Evolutionary conservation across 2,888 invertebrate genomes (phyloP), one percentile per base, ranked within the genome.

Genomic region (Caenorhabditis becei): DNA sequence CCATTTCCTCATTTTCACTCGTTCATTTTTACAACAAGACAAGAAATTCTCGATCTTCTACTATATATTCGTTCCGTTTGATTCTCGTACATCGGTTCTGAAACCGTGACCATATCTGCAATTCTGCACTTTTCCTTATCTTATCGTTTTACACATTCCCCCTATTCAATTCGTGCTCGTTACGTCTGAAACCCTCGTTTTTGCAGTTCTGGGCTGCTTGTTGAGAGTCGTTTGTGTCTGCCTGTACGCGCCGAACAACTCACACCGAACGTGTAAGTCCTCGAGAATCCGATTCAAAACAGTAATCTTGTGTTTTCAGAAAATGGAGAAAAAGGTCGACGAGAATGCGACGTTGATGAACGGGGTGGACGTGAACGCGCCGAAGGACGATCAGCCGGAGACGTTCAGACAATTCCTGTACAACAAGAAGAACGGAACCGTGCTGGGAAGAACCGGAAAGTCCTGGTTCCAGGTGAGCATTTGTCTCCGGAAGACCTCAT

Each of bases 361-460:
- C 58, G 81, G 81, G 56, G 80, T 80, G 61, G 77, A 80, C 16
- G 47, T 37, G 47, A 49, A 18, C 18, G 47, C 65, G 28, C 51
- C 61, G 18, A 80, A 83, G 56, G 82, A 74, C 62, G 81, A 86
- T 11, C 80, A 77, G 54, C 87, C 87, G 59, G 77, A 83, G 26
- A 82, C 78, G 24, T 89, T 90, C 71, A 49, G 49, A 18, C 74
- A 85, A 49, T 90, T 90, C 77, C 83, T 90, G 59, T 90, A 88
- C 83, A 90, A 90, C 86, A 90, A 88, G 75, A 83, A 88, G 44
- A 81, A 85, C 41, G 89, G 88, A 41, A 89, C 88, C 18, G 86
- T 84, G 51, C 80, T 90, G 62, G 91, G 91, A 18, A 84, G 91
- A 70, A 89, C 84, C 59, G 88, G 86, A 58, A 90, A 88, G 54